Evolutionary conservation across 1,140 invertebrate genomes (phyloP), one percentile per base, ranked within the genome.

Genomic region (Cherax destructor): DNA sequence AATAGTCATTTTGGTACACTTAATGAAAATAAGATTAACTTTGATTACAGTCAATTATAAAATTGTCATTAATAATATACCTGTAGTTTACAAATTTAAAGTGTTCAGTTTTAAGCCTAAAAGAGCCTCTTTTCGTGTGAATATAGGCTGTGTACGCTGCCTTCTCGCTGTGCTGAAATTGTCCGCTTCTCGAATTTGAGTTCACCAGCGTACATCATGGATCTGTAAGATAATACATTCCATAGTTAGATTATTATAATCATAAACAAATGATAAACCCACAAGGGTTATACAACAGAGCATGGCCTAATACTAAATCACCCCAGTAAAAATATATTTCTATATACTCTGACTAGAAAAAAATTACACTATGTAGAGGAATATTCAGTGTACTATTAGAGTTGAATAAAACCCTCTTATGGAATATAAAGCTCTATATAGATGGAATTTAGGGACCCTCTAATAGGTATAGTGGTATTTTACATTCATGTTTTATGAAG

Each of bases 81-180:
- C 30, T 41, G 30, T 41, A 56, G 13, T 21, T 65, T 65, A 21
- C 13, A 65, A 13, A 65, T 65, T 21, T 10, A 10, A 65, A 65
- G 16, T 65, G 18, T 65, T 18, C 16, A 30, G 30, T n/a, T 30
- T 11, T 10, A n/a, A 30, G 69, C 4, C 81, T 93, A 97, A 95
- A 97, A 98, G 89, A 98, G 95, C 94, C 97, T 95, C 94, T 98
- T 98, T 94, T 98, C 97, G 94, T 97, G 99, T 92, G 98, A 99
- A 94, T 99, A 98, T 59, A 99, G 95, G 93, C 98, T 97, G 95
- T 99, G 99, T 30, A 99, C 99, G 95, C 98, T 99, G 81, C 99
- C 99, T 95, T 99, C 99, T 79, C 97, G 95, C 94, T 99, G 99
- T 72, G 99, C 98, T 59, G 98, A 99, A 93, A 97, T 96, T 56